A percentile compares a stretch with the other conserved stretches of the same genome.
Conservation (phyloP, 92 coral and sea anemone genomes). For the Epizoanthus rinbou region DNA sequence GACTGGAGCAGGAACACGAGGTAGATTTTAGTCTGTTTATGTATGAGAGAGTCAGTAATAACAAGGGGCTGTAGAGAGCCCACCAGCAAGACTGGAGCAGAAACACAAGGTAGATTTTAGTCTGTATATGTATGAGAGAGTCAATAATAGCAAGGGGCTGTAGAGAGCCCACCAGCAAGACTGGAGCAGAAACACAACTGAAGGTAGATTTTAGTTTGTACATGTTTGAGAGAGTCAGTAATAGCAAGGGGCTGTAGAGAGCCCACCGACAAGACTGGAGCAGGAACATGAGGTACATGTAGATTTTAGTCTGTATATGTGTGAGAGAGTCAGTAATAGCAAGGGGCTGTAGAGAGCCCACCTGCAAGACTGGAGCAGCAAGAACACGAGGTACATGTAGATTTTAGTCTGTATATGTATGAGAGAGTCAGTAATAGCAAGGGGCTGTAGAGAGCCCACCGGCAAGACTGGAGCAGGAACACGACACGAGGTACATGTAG, state of each 20-base stretch:
- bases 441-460: too few relatives aligned
- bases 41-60: too few relatives aligned
- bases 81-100: conserved; percentile 67
- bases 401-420: too few relatives aligned
- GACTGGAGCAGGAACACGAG: conserved; percentile 85
- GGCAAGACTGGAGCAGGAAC: conserved; percentile 79
- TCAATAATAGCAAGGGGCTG: too few relatives aligned
- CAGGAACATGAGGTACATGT: conserved; percentile 75
- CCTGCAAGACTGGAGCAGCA: conserved; percentile 73
- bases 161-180: conserved; percentile 35
- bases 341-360: too few relatives aligned
- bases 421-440: too few relatives aligned
- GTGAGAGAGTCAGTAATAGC: too few relatives aligned
- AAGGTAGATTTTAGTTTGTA: conserved; percentile 58
- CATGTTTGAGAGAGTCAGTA: too few relatives aligned
- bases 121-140: too few relatives aligned
- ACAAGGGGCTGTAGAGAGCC: too few relatives aligned
- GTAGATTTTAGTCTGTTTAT: conserved; percentile 41
- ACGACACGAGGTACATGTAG: conserved; percentile 94
- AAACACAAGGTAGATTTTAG: conserved; percentile 76
- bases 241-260: too few relatives aligned
- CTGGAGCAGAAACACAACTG: conserved; percentile 81
- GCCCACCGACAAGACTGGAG: conserved; percentile 62
- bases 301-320: background rate
- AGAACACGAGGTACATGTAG: conserved; percentile 85